These are phyloP conservation scores for Ormyrus nitidulus DNA, from an alignment of 2,888 invertebrate genomes.

Conservation along the genomic window DNA sequence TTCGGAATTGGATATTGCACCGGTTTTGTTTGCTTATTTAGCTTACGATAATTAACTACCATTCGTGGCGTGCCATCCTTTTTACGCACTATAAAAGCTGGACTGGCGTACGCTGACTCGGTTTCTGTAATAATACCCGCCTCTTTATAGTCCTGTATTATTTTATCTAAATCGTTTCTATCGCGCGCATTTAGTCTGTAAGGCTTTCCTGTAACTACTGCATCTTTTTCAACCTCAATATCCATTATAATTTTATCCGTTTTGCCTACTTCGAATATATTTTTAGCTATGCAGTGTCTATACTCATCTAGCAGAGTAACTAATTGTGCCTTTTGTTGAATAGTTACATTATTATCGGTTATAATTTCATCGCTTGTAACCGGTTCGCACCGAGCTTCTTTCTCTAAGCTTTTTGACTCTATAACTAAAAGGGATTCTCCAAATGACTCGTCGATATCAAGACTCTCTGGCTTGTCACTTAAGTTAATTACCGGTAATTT, in stretches of 20 bases:
- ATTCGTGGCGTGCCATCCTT: constrained; percentile 57
- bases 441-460: constrained; percentile 11
- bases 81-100: constrained; percentile 60
- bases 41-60: constrained; percentile 62
- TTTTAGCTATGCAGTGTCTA: constrained; percentile 40
- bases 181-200: constrained; percentile 47
- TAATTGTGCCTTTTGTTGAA: constrained; percentile 40
- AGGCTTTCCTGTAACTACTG: constrained; percentile 39
- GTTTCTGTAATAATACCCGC: constrained; percentile 50
- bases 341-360: constrained; percentile 17
- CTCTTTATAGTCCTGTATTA: constrained; percentile 36
- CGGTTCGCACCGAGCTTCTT: neutral
- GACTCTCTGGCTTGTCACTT: neutral
- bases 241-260: constrained; percentile 46
- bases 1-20: constrained; percentile 67
- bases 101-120: constrained; percentile 54
- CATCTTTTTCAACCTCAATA: constrained; percentile 20
- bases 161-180: constrained; percentile 35
- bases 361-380: constrained; percentile 1
- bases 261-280: constrained; percentile 32
- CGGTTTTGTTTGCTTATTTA: constrained; percentile 65
- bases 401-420: neutral
- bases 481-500: constrained; percentile 13
- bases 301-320: constrained; percentile 39
- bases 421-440: constrained; percentile 20